These are phyloP conservation scores for Euglossa dilemma DNA, from an alignment of 1,140 invertebrate genomes.

Conservation along the genomic window DNA sequence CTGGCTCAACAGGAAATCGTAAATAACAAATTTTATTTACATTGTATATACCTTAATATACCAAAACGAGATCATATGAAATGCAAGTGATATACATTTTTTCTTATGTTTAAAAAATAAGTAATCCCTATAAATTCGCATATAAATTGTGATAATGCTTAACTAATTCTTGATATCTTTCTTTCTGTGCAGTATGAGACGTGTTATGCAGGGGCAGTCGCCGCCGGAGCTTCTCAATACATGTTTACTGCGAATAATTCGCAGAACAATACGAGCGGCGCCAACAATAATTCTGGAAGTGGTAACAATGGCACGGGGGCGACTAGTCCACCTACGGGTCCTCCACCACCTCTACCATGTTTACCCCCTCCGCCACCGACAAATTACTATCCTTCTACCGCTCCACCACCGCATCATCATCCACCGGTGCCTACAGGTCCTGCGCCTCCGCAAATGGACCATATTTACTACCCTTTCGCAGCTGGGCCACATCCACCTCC, in stretches of 20 bases:
- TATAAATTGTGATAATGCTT: neutral
- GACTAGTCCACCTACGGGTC: slow-evolving; percentile 72
- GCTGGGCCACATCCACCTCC: slow-evolving; percentile 70
- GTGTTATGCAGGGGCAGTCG: slow-evolving; percentile 78
- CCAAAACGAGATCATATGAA: neutral
- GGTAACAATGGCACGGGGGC: slow-evolving; percentile 71
- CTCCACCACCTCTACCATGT: slow-evolving; percentile 62
- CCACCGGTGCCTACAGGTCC: slow-evolving; percentile 66
- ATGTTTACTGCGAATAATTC: slow-evolving; percentile 73
- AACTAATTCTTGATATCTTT: neutral
- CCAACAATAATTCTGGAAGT: slow-evolving; percentile 67
- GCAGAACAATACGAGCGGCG: slow-evolving; percentile 71
- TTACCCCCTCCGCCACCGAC: slow-evolving; percentile 69
- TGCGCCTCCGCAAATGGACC: slow-evolving; percentile 75
- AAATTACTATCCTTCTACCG: slow-evolving; percentile 75
- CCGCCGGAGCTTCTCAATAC: slow-evolving; percentile 74
- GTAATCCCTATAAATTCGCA: too few species aligned
- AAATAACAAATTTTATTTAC: neutral
- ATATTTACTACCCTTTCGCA: slow-evolving; percentile 76
- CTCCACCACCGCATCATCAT: slow-evolving; percentile 75
- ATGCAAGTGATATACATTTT: neutral
- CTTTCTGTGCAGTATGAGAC: slow-evolving; percentile 77
- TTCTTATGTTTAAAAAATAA: neutral
- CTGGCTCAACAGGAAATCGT: neutral
- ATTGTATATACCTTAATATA: slow-evolving; percentile 22